Evolutionary conservation across 1,140 invertebrate species (phyloP).

Genomic region (Plutomurus gul): DNA sequence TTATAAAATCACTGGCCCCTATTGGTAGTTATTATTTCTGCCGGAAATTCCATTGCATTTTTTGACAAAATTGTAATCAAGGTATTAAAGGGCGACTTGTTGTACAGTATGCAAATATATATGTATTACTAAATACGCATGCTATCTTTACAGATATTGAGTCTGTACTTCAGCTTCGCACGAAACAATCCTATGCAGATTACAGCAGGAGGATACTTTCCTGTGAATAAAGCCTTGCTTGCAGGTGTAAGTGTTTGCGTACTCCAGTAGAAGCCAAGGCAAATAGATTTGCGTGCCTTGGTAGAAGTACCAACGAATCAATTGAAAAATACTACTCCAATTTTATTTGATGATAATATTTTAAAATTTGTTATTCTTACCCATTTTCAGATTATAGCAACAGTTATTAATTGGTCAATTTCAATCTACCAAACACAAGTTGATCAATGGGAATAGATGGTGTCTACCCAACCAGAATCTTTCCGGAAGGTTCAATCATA

Average conservation of each 20-base stretch:
- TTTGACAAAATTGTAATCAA: no score
- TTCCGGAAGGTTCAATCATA: no score
- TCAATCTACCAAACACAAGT: slow-evolving; percentile 42
- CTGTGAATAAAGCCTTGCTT: not conserved
- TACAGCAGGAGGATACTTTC: slow-evolving; percentile 33
- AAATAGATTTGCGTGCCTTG: no score
- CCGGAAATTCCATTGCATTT: not conserved
- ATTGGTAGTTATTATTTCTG: no score
- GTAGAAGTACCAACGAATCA: no score
- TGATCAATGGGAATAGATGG: slow-evolving; percentile 40
- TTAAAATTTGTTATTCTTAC: no score
- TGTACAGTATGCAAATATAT: not conserved
- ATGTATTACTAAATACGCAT: not conserved
- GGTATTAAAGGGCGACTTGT: no score
- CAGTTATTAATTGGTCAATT: slow-evolving; percentile 37
- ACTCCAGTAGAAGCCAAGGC: not conserved
- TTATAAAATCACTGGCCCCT: not conserved
- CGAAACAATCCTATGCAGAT: slow-evolving; percentile 42
- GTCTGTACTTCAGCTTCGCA: slow-evolving; percentile 40
- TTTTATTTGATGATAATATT: no score
- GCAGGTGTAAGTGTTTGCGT: not conserved
- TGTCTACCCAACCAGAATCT: no score
- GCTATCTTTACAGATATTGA: not conserved
- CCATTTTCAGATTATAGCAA: slow-evolving; percentile 17
- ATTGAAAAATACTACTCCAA: no score